Base-by-base conservation (phyloP, 2,113 vertebrate genomes). In the Entelurus aequoreus region DNA sequence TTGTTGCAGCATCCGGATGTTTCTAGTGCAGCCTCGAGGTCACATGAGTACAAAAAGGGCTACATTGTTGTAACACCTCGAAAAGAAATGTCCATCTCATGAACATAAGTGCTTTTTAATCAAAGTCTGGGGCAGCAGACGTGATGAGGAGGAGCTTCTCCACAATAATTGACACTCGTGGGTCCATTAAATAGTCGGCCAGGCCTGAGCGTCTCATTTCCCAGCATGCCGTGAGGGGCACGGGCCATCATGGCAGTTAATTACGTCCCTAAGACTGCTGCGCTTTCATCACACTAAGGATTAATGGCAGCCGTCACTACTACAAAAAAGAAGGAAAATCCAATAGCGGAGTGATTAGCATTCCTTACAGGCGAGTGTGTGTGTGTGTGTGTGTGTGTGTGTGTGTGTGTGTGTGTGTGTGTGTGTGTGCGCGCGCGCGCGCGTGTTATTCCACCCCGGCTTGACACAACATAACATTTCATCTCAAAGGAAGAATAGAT, bases 221-320 rank as follows among this genome's bases (percentile, higher is more conserved):
- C 72, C 79, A 77, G 74, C 59, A 60, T 79, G 76, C 77, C 36
- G 66, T 4, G 71, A 71, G 71, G 77, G 77, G 83, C 83, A 79
- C 71, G 81, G 81, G 75, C 64, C 71, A 80, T 82, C 73, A 77
- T 64, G 71, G 79, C 80, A 87, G 82, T 83, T 87, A 85, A 87
- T 87, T 83, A 86, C 63, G 65, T 82, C 80, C 77, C 77, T 73
- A 80, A 78, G 80, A 87, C 80, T 46, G 76, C 66, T 44, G 40
- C 9, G 53, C 53, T 72, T 84, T 77, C 80, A 78, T 75, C 83
- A 75, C 74, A 62, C 42, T 10, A 78, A 79, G 79, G 82, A 88
- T 87, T 86, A 84, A 87, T 82, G 82, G 75, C 82, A 81, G 83
- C 69, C 78, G 61, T 86, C 79, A 71, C 28, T 13, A 13, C 14